Base-by-base conservation (phyloP, 37 sponge, comb jelly and placozoan genomes). In the Eunapius fragilis region DNA sequence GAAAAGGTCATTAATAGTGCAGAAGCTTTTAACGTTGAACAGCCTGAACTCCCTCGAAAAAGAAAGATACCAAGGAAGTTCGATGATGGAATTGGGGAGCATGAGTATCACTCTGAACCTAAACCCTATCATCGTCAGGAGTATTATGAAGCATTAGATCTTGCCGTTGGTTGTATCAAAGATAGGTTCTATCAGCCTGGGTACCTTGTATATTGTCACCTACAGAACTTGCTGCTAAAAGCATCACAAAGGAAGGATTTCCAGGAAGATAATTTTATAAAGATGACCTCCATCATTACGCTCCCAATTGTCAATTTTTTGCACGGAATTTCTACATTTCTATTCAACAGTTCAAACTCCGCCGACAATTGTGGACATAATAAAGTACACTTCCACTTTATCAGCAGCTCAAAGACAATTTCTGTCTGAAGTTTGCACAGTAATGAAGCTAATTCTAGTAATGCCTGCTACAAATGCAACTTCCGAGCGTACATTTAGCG, bases 391-490 rank as follows among this genome's bases (percentile, higher is more conserved):
- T 45, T 45, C 47, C 47, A 45, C 47, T 45, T 45, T 9, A 45
- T 11, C 47, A 45, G 47, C 47, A 45, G 47, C 47, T 45, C 47
- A 45, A 45, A 45, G 9, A 45, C 47, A 45, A 45, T 28, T 80
- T 33, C 33, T 81, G 33, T 81, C 82, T 34, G 67, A 69, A 67
- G 81, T 80, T 17, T 47, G 81, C 31, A 25, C 31, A 24, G 69
- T 80, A 24, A 68, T 80, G 35, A 36, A 86, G 45, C 68, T 86
- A 25, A 86, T 78, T 67, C 80, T 86, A 31, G 87, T 86, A 22
- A 80, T 86, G 87, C 27, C 87, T 82, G 92, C 84, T 37, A 87
- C 84, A 0, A 75, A 75, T 58, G 76, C 76, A 49, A 84, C 84
- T 37, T 84, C 75, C 77, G 75, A 82, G 76, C 37, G 83, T 25